phyloP scores from a whole-genome alignment of 1,140 invertebrate genomes.

The Polypedilum pembai region DNA sequence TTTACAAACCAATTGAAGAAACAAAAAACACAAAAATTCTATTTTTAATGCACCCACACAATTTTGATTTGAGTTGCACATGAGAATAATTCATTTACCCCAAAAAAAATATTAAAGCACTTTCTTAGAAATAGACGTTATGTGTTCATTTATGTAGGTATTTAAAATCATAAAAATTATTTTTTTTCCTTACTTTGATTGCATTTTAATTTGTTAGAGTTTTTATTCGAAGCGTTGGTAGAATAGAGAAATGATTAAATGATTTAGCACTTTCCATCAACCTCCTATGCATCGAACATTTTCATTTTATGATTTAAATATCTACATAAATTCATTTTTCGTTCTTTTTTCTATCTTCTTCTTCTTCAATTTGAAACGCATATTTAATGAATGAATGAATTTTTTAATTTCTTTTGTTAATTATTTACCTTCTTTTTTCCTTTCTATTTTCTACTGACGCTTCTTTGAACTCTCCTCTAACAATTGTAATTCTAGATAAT shows the following conservation, averaged over 20 bases:
- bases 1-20: neutral
- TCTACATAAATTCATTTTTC: conserved; percentile 18
- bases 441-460: conserved; percentile 20
- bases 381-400: neutral
- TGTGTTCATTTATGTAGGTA: conserved; percentile 20
- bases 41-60: too few relatives aligned
- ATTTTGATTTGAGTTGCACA: too few relatives aligned
- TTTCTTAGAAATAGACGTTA: too few relatives aligned
- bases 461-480: neutral
- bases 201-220: neutral
- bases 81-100: too few relatives aligned
- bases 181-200: neutral
- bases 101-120: too few relatives aligned
- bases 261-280: neutral
- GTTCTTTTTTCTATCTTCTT: neutral
- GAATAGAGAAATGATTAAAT: neutral
- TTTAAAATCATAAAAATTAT: neutral
- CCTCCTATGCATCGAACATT: neutral
- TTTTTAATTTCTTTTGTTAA: neutral
- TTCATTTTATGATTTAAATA: conserved; percentile 27
- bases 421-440: neutral
- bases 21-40: too few relatives aligned
- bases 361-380: neutral
- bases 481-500: too few relatives aligned
- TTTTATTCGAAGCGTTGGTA: neutral